Base-by-base conservation (phyloP, 2,797 vertebrate genomes). In the Gila robusta region DNA sequence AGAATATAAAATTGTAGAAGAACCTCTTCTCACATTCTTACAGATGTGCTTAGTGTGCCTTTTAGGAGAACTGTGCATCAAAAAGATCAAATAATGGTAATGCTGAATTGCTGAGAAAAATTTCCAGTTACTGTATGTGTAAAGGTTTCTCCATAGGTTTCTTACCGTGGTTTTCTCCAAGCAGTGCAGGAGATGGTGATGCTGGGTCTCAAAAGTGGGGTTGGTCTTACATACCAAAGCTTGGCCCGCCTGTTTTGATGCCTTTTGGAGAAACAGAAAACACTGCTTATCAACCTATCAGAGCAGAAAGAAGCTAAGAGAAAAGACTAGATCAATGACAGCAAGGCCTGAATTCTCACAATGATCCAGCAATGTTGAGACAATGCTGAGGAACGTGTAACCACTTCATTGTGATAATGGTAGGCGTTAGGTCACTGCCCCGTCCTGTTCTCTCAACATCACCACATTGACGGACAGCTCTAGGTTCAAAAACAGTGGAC, bases 141-240 rank as follows among this genome's bases (percentile, higher is more conserved):
- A 79, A 79, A 12, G 6, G 11, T 80, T 67, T 80, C 26, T 81
- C 28, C 28, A n/a, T 21, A 81, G 79, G 28, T 5, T 66, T 81
- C 97, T 97, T 96, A 98, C 98, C 94, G 98, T 99, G 77, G 98
- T 98, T 93, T 98, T 99, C 95, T 99, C 98, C 91, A 99, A 95
- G 92, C 98, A 99, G 93, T 97, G 96, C 88, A 98, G 96, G 67
- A 99, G 97, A 94, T 99, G 98, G 90, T 98, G 96, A 85, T 98
- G 98, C 47, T 98, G 97, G 9, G 96, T 95, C 91, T 98, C 97
- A 73, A 98, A 97, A 90, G 90, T 96, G 70, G 96, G 96, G 92
- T 96, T 96, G 79, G 93, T 90, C 93, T 97, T 97, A 90, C 94
- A 96, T 91, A 98, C 95, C 94, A 98, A 96, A 9, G 95, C 96